Evolutionary conservation across 2,888 invertebrate species (phyloP).

Genomic region (Pristionchus maxplancki): DNA sequence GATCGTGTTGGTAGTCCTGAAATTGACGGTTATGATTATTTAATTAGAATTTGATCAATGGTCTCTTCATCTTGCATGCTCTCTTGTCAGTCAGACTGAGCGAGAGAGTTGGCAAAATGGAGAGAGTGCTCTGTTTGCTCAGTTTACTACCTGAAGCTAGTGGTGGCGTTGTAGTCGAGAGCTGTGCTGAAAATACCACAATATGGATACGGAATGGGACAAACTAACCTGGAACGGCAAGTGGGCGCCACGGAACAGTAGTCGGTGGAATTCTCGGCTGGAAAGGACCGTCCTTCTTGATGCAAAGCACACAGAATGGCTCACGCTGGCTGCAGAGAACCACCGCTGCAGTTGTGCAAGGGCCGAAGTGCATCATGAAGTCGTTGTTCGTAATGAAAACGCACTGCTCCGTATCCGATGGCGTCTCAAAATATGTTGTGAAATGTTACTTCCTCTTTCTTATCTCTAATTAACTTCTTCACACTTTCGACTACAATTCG

Average conservation of each 20-base stretch:
- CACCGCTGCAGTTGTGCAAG: constrained; percentile 58
- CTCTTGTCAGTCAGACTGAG: no score
- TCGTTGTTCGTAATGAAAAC: constrained; percentile 59
- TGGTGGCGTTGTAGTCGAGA: not conserved
- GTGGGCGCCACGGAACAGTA: constrained; percentile 66
- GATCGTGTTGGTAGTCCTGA: not conserved
- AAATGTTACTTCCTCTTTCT: no score
- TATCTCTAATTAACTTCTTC: no score
- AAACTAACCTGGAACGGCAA: constrained; percentile 55
- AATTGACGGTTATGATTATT: not conserved
- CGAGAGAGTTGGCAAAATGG: no score
- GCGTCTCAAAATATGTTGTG: no score
- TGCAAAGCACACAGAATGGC: not conserved
- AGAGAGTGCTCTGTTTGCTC: no score
- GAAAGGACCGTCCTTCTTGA: not conserved
- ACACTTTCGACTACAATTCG: not conserved
- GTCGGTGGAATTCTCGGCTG: constrained; percentile 53
- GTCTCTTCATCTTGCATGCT: no score
- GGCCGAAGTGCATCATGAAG: constrained; percentile 59
- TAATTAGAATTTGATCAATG: no score
- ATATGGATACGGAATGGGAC: not conserved
- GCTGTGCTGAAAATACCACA: not conserved
- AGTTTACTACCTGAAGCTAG: not conserved
- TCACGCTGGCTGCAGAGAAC: constrained; percentile 68
- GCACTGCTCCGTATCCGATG: constrained; percentile 55